Base-by-base conservation (phyloP, 2,888 invertebrate genomes). In the Campaea margaritaria region DNA sequence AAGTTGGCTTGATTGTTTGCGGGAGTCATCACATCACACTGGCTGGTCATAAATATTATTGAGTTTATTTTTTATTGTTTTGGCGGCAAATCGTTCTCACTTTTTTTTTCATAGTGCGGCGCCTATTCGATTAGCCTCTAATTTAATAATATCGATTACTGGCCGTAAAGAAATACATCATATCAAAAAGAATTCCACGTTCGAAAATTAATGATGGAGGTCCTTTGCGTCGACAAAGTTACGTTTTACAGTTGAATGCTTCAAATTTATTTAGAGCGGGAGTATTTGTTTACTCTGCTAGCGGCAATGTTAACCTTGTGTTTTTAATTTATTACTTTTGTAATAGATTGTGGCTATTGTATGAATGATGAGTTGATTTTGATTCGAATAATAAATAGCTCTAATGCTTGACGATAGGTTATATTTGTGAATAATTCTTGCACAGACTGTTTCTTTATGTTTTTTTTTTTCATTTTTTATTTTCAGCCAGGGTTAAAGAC, bases 131-230 rank as follows among this genome's bases (percentile, higher is more conserved):
- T 58, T 50, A 54, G 47, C 43, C 15, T 11, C 46, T 47, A 50
- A 58, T 57, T 52, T 52, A 53, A 38, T 34, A 58, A 45, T 62
- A 64, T 58, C 50, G 53, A 58, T 48, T 56, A 27, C 42, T 36
- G 44, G 42, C 44, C 44, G 12, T 41, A 69, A 70, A 70, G 67
- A 74, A 73, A 78, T 72, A 70, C 69, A 74, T 75, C 73, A 73
- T 57, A 74, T 69, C 68, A 78, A 68, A 73, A 73, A 74, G 41
- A 47, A 65, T 73, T 76, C 70, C 69, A 75, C 70, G 59, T 81
- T 76, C 71, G 65, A 79, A 79, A 21, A 81, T 77, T 76, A 78
- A 80, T 82, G 51, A 51, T 47, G 0, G 28, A 16, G 34, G 15
- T 34, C 34, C 15, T 15, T 12, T 34, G 7, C 14, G 11, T 46